Conservation (phyloP, 2,888 invertebrate species). For the Incurvaria masculella region DNA sequence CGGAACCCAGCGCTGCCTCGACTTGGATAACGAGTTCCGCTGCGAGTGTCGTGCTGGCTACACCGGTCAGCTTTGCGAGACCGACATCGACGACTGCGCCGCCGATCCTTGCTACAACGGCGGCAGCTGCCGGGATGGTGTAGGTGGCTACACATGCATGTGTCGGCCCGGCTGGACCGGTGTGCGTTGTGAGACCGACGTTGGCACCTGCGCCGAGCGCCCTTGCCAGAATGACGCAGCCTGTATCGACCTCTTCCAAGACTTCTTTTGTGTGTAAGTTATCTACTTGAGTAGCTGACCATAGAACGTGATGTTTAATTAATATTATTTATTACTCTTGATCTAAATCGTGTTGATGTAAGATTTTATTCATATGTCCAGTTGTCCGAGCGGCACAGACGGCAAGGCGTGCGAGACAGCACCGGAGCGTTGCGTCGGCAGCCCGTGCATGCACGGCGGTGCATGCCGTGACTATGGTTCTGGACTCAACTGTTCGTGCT, state of each 20-base stretch:
- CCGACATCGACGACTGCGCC: constrained; percentile 84
- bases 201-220: constrained; percentile 79
- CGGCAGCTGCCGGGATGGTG: constrained; percentile 83
- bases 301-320: too few relatives aligned
- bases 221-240: constrained; percentile 93
- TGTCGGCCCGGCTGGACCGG: constrained; percentile 89
- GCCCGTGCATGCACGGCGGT: constrained; percentile 95
- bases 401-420: constrained; percentile 97
- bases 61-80: constrained; percentile 79
- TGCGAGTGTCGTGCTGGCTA: constrained; percentile 91
- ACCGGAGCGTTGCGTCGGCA: constrained; percentile 90
- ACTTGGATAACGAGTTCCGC: constrained; percentile 80
- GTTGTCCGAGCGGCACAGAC: constrained; percentile 92
- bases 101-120: constrained; percentile 84
- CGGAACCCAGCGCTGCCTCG: constrained; percentile 87
- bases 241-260: constrained; percentile 90
- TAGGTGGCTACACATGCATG: constrained; percentile 77
- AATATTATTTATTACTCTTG: constrained; percentile 1
- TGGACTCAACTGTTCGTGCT: constrained; percentile 91
- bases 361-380: constrained; percentile 29
- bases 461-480: constrained; percentile 95
- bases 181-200: constrained; percentile 78
- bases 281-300: background rate
- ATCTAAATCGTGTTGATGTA: background rate
- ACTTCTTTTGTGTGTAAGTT: constrained; percentile 86